Evolutionary conservation across 2,797 vertebrate genomes (phyloP).

Genomic region (Amblyraja radiata): DNA sequence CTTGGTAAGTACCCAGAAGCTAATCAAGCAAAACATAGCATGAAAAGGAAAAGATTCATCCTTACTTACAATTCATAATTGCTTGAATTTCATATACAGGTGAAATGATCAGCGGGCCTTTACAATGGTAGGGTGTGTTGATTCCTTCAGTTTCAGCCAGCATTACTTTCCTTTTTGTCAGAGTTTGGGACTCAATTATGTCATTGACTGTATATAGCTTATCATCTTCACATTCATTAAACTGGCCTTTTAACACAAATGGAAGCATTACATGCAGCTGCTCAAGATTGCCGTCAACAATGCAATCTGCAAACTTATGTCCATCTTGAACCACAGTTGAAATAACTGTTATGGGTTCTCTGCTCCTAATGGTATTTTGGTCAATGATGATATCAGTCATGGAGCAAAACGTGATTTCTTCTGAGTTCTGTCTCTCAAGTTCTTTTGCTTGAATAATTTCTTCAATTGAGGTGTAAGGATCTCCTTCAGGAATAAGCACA

Average conservation of each 20-base stretch:
- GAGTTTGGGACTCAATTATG: constrained; percentile 52
- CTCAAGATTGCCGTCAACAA: constrained; percentile 44
- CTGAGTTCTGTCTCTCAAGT: constrained; percentile 42
- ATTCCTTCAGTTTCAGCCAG: constrained; percentile 51
- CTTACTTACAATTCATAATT: constrained; percentile 74
- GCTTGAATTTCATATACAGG: constrained; percentile 69
- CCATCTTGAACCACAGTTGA: constrained; percentile 44
- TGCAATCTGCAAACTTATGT: constrained; percentile 53
- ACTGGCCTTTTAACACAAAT: constrained; percentile 52
- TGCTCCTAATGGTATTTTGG: constrained; percentile 47
- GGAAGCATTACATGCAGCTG: constrained; percentile 52
- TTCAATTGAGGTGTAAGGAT: constrained; percentile 52
- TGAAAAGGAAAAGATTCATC: background rate
- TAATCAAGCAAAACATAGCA: background rate
- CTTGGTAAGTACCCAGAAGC: background rate
- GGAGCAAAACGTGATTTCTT: constrained; percentile 52
- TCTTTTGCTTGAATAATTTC: constrained; percentile 58
- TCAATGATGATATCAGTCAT: constrained; percentile 49
- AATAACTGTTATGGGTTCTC: constrained; percentile 52
- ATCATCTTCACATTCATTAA: constrained; percentile 49
- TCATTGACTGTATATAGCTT: constrained; percentile 58
- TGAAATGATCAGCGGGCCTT: constrained; percentile 51
- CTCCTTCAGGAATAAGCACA: constrained; percentile 52
- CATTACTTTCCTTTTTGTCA: constrained; percentile 46
- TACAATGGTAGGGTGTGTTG: constrained; percentile 29